phyloP scores from a whole-genome alignment of 2,113 vertebrate genomes.

The Meriones unguiculatus region DNA sequence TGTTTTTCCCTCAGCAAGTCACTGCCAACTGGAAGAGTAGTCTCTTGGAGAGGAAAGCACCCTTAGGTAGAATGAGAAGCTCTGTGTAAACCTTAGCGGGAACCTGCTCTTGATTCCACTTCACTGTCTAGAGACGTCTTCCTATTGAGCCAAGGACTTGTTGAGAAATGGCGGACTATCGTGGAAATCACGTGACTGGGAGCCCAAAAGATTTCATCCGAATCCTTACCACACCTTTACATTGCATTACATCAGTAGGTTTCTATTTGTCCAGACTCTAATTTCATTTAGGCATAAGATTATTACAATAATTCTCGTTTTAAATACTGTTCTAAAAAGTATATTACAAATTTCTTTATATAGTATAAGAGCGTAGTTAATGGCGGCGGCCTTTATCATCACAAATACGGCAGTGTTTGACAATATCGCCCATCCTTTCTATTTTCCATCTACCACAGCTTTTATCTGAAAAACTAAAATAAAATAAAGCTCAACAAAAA shows the following conservation, averaged over 20 bases:
- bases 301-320: not conserved
- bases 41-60: not conserved
- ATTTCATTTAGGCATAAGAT: not conserved
- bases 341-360: not conserved
- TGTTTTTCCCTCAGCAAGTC: not conserved
- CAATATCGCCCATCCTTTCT: not conserved
- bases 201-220: not conserved
- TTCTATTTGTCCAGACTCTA: not conserved
- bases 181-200: no score
- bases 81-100: not conserved
- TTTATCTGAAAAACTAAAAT: conserved; percentile 48
- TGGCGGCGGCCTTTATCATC: not conserved
- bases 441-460: not conserved
- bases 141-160: not conserved
- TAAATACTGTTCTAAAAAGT: not conserved
- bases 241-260: not conserved
- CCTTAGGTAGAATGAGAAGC: not conserved
- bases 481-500: conserved; percentile 29
- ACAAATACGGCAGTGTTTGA: not conserved
- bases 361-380: not conserved
- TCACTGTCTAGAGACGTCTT: not conserved
- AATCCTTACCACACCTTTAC: not conserved
- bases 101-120: not conserved
- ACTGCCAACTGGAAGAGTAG: not conserved
- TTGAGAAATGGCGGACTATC: not conserved